Evolutionary conservation across 2,113 vertebrate species (phyloP), one percentile per base, ranked within the genome.

Genomic region (Galemys pyrenaicus): DNA sequence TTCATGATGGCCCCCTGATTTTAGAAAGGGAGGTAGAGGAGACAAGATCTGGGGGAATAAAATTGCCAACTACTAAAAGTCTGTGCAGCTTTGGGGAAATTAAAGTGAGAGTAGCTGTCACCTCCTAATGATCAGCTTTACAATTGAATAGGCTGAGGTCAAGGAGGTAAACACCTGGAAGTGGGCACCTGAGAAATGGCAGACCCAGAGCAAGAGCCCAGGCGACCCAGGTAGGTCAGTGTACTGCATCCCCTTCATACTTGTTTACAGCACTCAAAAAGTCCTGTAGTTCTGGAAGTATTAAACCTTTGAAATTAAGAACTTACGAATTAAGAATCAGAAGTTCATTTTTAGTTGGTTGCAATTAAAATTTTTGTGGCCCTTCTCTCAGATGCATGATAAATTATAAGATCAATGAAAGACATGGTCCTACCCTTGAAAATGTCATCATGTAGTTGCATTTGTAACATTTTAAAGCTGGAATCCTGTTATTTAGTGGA

Each of bases 351-450:
- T 67, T 13, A 64, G 6, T 37, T 54, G 41, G 19, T 70, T 24
- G 86, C 19, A 16, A 30, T 78, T 22, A 39, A 79, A 49, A 83
- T 68, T 19, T 62, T 62, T 62, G 28, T 62, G 60, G 60, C 9
- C 4, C 28, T 11, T 62, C 28, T 62, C 10, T 62, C 60, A 30
- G 32, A 30, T 28, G 26, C 28, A 26, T 62, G 28, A 28, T 62
- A 32, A 28, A 37, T 56, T 67, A 60, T 49, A 84, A 77, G 92
- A 51, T 68, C 41, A 92, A 26, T 37, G 49, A 32, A 74, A 77
- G 12, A 30, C 1, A 26, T 3, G 24, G 3, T 24, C 35, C 26
- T 74, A 9, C 49, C 44, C 60, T 81, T 67, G 49, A 30, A 68
- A 81, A 41, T 8, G 0, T 91, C 28, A 46, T 28, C 13, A 22